These are phyloP conservation scores for Drymonia ruficornis DNA, from an alignment of 2,888 invertebrate genomes.

Conservation along the genomic window DNA sequence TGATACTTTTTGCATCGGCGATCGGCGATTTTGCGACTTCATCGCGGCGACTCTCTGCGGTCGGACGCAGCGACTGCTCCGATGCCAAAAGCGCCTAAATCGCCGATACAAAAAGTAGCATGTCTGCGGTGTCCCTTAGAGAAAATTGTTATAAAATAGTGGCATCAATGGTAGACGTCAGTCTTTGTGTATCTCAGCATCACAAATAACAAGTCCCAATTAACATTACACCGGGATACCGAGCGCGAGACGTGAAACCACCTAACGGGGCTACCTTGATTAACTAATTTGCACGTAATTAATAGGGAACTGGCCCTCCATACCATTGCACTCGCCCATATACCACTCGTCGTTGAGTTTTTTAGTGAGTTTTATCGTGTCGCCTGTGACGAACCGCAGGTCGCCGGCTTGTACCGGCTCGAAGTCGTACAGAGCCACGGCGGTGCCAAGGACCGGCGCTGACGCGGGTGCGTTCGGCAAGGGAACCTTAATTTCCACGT, in stretches of 20 bases:
- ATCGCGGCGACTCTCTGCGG: no score
- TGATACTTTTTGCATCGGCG: no score
- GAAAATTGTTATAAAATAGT: conserved; percentile 32
- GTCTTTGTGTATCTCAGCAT: conserved; percentile 43
- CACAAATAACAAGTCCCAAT: conserved; percentile 34
- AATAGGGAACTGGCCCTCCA: conserved; percentile 91
- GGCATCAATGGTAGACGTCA: conserved; percentile 45
- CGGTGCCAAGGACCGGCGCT: conserved; percentile 66
- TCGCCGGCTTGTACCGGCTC: conserved; percentile 83
- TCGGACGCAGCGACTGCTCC: no score
- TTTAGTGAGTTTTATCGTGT: conserved; percentile 86
- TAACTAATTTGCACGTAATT: conserved; percentile 88
- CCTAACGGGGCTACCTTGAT: conserved; percentile 22
- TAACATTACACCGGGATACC: conserved; percentile 16
- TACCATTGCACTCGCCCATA: conserved; percentile 88
- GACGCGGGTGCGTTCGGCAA: conserved; percentile 71
- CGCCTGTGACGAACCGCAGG: conserved; percentile 62
- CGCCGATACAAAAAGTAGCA: no score
- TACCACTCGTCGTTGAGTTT: conserved; percentile 92
- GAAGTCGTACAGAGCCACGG: conserved; percentile 89
- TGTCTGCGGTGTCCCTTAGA: no score
- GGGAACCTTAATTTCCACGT: conserved; percentile 90
- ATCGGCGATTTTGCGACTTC: no score
- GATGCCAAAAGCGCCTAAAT: no score
- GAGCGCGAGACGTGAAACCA: conserved; percentile 15